Percentiles rank a stretch among this genome's conserved stretches.
Evolutionary conservation across 1,140 invertebrate genomes (phyloP).

Genomic region (Zaprionus kolodkinae): DNA sequence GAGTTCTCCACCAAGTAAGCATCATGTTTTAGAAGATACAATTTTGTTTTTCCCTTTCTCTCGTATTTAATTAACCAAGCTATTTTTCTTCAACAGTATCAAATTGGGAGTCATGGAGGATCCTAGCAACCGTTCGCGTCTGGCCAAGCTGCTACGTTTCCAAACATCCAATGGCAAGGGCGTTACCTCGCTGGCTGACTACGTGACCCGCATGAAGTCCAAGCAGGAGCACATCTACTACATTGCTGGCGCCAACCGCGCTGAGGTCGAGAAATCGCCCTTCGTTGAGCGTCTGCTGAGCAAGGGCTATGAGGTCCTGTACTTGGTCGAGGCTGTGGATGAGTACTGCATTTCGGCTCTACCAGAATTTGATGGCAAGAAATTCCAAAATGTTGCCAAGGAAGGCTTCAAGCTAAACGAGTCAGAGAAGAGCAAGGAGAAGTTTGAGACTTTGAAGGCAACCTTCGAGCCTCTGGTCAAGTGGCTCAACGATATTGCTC

Average conservation of each 20-base stretch:
- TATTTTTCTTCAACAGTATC: slow-evolving; percentile 86
- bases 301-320: slow-evolving; percentile 98
- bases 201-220: slow-evolving; percentile 98
- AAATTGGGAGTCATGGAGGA: slow-evolving; percentile 99
- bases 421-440: slow-evolving; percentile 92
- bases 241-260: slow-evolving; percentile 94
- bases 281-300: slow-evolving; percentile 97
- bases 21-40: neutral
- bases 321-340: slow-evolving; percentile 98
- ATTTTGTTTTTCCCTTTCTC: neutral
- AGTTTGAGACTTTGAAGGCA: slow-evolving; percentile 91
- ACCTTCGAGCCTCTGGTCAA: slow-evolving; percentile 95
- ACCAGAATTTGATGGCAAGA: slow-evolving; percentile 99
- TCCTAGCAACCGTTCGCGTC: slow-evolving; percentile 95
- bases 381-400: slow-evolving; percentile 99
- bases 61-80: neutral
- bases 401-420: slow-evolving; percentile 97
- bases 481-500: slow-evolving; percentile 94
- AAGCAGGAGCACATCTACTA: slow-evolving; percentile 98
- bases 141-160: slow-evolving; percentile 98
- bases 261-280: slow-evolving; percentile 96
- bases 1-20: slow-evolving; percentile 98
- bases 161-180: slow-evolving; percentile 91
- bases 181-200: slow-evolving; percentile 93
- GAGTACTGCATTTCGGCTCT: slow-evolving; percentile 98